These are phyloP conservation scores for Paragorgia papillata DNA, from an alignment of 92 coral and sea anemone genomes.

Conservation along the genomic window DNA sequence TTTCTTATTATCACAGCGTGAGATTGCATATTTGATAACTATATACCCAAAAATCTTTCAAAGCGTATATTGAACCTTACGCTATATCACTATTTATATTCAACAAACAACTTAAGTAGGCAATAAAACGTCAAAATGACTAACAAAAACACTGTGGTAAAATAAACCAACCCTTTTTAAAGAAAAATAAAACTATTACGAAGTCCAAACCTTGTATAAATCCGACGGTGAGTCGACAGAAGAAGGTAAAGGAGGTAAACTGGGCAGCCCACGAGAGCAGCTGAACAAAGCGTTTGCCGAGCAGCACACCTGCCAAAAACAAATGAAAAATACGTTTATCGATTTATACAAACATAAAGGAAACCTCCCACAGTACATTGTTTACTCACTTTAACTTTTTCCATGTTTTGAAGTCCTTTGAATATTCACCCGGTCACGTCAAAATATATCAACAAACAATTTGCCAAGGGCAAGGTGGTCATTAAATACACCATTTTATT, in stretches of 20 bases:
- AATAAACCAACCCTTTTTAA: slow-evolving; percentile 49
- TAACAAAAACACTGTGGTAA: neutral
- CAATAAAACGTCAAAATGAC: too few species aligned
- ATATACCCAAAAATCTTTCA: too few species aligned
- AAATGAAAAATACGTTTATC: neutral
- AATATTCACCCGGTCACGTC: neutral
- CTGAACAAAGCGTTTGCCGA: slow-evolving; percentile 81
- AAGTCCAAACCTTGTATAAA: slow-evolving; percentile 84
- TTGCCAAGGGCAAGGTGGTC: neutral
- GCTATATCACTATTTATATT: too few species aligned
- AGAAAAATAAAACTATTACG: slow-evolving; percentile 23
- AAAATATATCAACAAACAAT: slow-evolving; percentile 13
- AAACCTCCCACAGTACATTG: neutral
- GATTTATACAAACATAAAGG: neutral
- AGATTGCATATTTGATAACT: too few species aligned
- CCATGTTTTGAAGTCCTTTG: slow-evolving; percentile 31
- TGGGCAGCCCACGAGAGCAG: slow-evolving; percentile 97
- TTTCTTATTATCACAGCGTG: too few species aligned
- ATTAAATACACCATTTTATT: neutral
- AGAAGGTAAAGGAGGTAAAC: slow-evolving; percentile 92
- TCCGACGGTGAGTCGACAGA: slow-evolving; percentile 95
- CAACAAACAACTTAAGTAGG: too few species aligned
- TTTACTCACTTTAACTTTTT: slow-evolving; percentile 33
- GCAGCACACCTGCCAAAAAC: slow-evolving; percentile 18
- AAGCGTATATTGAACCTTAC: too few species aligned